A percentile compares a stretch with the other conserved stretches of the same genome.
Conservation (phyloP, 2,888 invertebrate genomes). For the Dasypolia templi region DNA sequence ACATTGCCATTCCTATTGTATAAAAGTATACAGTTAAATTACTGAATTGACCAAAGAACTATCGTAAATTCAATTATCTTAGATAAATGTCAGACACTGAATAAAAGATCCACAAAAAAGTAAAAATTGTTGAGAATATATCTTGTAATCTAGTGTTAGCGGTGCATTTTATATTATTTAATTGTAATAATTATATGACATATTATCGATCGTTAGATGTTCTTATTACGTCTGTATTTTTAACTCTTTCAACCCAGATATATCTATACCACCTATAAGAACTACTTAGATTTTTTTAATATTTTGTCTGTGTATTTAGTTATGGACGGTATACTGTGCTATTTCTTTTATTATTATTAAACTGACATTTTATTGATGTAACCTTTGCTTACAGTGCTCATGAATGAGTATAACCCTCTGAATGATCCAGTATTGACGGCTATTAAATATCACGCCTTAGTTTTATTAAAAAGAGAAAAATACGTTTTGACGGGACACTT, state of each 20-base stretch:
- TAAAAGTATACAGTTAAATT: slow-evolving; percentile 30
- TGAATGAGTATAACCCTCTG: slow-evolving; percentile 14
- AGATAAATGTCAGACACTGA: slow-evolving; percentile 50
- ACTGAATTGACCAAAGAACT: slow-evolving; percentile 47
- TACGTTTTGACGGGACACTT: slow-evolving; percentile 30
- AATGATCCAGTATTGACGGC: slow-evolving; percentile 24
- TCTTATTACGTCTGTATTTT: slow-evolving; percentile 70
- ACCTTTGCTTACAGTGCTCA: slow-evolving; percentile 50
- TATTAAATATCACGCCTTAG: slow-evolving; percentile 2
- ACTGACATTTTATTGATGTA: slow-evolving; percentile 56
- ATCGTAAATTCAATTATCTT: slow-evolving; percentile 21
- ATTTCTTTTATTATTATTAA: slow-evolving; percentile 61
- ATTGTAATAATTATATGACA: slow-evolving; percentile 63
- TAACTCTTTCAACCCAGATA: slow-evolving; percentile 69
- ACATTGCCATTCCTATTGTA: slow-evolving; percentile 28
- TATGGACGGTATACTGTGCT: slow-evolving; percentile 54
- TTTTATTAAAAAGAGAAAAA: slow-evolving; percentile 24
- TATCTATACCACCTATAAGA: slow-evolving; percentile 57
- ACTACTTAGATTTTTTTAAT: slow-evolving; percentile 56
- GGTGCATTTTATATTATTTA: slow-evolving; percentile 84
- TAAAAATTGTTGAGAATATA: slow-evolving; percentile 78
- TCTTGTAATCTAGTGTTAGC: slow-evolving; percentile 82
- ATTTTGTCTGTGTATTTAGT: slow-evolving; percentile 62
- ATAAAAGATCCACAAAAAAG: slow-evolving; percentile 69
- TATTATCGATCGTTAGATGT: slow-evolving; percentile 72